A percentile compares a stretch with the other conserved stretches of the same genome.
Conservation (phyloP, 2,113 vertebrate genomes). For the Hirundichthys speculiger region DNA sequence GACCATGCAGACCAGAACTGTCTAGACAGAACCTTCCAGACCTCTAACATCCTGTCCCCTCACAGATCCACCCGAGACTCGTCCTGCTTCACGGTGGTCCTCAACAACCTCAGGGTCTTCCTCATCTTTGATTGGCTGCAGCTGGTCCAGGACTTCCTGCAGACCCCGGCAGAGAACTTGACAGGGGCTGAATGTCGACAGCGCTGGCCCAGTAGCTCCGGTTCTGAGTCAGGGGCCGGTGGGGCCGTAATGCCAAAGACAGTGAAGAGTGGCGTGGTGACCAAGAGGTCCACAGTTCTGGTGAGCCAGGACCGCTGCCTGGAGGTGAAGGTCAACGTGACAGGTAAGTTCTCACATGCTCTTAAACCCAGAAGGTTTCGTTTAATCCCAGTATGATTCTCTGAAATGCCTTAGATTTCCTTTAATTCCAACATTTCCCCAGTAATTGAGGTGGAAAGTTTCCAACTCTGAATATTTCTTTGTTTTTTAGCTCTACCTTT, state of each 20-base stretch:
- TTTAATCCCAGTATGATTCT: no score
- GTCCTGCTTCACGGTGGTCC: slow-evolving; percentile 94
- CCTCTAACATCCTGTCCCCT: background rate
- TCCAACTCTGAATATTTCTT: no score
- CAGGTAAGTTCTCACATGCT: no score
- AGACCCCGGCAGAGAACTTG: slow-evolving; percentile 77
- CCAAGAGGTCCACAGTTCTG: slow-evolving; percentile 91
- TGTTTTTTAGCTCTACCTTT: no score
- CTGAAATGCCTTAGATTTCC: no score
- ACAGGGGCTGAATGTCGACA: slow-evolving; percentile 41
- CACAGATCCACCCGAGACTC: slow-evolving; percentile 91
- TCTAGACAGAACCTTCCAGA: background rate
- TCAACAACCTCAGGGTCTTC: slow-evolving; percentile 96
- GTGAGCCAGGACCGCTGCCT: slow-evolving; percentile 86
- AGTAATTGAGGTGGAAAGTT: no score
- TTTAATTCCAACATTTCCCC: no score
- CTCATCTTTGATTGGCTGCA: slow-evolving; percentile 97
- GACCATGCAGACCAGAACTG: background rate
- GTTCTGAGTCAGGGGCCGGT: slow-evolving; percentile 56
- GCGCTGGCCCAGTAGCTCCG: slow-evolving; percentile 64
- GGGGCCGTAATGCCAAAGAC: slow-evolving; percentile 86
- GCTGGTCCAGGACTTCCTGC: slow-evolving; percentile 89
- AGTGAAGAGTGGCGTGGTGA: slow-evolving; percentile 93
- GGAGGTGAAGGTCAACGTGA: slow-evolving; percentile 96
- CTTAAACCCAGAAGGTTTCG: no score